Conservation (phyloP, 2,888 invertebrate species). For the Cryptophagus acutangulus region DNA sequence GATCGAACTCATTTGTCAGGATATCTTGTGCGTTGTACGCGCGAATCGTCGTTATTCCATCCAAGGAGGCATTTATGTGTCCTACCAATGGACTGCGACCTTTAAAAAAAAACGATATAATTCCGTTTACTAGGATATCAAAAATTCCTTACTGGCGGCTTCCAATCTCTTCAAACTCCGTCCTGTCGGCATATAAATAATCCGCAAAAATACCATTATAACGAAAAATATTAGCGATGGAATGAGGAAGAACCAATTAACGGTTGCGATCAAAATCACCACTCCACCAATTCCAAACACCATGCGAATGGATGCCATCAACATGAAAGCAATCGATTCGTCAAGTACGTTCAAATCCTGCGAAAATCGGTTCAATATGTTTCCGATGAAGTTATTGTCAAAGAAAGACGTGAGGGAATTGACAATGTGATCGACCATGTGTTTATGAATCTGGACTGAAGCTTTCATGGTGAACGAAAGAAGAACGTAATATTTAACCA, state of each 20-base stretch:
- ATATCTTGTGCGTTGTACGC: slow-evolving; percentile 42
- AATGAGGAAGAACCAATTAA: slow-evolving; percentile 22
- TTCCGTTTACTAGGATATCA: background rate
- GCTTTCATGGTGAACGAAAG: slow-evolving; percentile 28
- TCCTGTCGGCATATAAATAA: slow-evolving; percentile 25
- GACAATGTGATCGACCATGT: slow-evolving; percentile 31
- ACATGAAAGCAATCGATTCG: slow-evolving; percentile 29
- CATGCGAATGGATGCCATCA: slow-evolving; percentile 12
- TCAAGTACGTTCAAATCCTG: slow-evolving; percentile 36
- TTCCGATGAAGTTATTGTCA: slow-evolving; percentile 37
- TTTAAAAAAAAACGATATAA: slow-evolving; percentile 16
- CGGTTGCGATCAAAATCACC: slow-evolving; percentile 22
- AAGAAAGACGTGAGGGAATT: slow-evolving; percentile 35
- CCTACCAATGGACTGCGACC: slow-evolving; percentile 44
- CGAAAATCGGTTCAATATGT: slow-evolving; percentile 38
- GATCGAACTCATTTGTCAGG: slow-evolving; percentile 40
- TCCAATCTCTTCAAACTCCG: slow-evolving; percentile 29
- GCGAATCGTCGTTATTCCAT: slow-evolving; percentile 44
- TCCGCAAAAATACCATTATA: slow-evolving; percentile 18
- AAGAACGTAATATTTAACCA: slow-evolving; percentile 30
- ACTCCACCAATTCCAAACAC: slow-evolving; percentile 15
- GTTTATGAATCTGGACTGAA: slow-evolving; percentile 33
- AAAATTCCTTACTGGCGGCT: slow-evolving; percentile 21
- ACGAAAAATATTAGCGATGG: slow-evolving; percentile 18
- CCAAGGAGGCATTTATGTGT: slow-evolving; percentile 42